These are phyloP conservation scores for Macrotis lagotis DNA, from an alignment of 2,113 vertebrate species.

Conservation along the genomic window DNA sequence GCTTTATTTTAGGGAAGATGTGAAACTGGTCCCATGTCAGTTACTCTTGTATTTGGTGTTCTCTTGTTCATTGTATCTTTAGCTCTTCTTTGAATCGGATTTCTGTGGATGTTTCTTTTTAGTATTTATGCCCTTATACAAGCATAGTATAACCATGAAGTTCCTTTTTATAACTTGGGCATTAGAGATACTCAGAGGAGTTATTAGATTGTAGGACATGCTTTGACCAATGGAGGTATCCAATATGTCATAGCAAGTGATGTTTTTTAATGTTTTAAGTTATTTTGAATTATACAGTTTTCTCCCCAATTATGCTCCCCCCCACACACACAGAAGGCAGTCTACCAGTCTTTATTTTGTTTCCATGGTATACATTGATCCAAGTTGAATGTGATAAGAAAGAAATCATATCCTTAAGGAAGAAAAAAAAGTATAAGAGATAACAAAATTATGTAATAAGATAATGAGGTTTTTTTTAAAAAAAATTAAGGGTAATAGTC, in stretches of 20 bases:
- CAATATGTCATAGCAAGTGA: background rate
- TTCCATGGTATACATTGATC: too few species aligned
- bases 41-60: background rate
- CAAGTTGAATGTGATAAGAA: too few species aligned
- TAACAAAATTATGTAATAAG: too few species aligned
- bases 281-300: too few species aligned
- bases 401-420: too few species aligned
- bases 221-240: background rate
- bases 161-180: background rate
- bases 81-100: background rate
- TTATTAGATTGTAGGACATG: background rate
- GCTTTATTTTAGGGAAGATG: fast-evolving
- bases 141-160: fast-evolving
- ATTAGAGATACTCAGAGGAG: background rate
- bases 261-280: too few species aligned
- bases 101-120: background rate
- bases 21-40: background rate
- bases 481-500: too few species aligned
- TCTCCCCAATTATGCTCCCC: too few species aligned
- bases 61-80: background rate
- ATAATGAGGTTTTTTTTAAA: too few species aligned
- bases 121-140: background rate
- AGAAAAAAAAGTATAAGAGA: too few species aligned
- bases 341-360: too few species aligned
- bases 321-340: too few species aligned